These are phyloP conservation scores for Sciurus vulgaris DNA, from an alignment of 2,797 vertebrate genomes.

Conservation along the genomic window DNA sequence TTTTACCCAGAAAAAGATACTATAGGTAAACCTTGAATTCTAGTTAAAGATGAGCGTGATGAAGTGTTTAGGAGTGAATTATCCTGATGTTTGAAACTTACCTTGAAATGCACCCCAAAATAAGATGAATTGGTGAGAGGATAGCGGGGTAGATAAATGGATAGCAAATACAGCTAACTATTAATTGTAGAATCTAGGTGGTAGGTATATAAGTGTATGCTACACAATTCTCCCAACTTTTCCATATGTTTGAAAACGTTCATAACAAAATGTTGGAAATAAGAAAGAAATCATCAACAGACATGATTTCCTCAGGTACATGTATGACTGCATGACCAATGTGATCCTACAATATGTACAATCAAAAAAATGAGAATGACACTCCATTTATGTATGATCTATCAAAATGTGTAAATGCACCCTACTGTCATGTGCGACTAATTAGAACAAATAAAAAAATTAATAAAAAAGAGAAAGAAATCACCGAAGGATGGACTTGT, in stretches of 20 bases:
- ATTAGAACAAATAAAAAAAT: too few relatives aligned
- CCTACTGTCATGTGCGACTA: too few relatives aligned
- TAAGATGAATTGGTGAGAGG: background rate
- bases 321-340: too few relatives aligned
- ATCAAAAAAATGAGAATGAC: too few relatives aligned
- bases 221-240: slow-evolving; percentile 5
- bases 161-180: background rate
- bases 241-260: slow-evolving; percentile 47
- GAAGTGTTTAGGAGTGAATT: slow-evolving; percentile 30
- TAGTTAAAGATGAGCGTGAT: slow-evolving; percentile 46
- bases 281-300: background rate
- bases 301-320: too few relatives aligned
- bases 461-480: background rate
- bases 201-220: background rate
- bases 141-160: background rate
- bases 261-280: slow-evolving; percentile 23
- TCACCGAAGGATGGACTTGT: background rate
- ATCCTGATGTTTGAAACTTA: slow-evolving; percentile 7
- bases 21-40: slow-evolving; percentile 51
- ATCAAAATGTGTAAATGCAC: too few relatives aligned
- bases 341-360: too few relatives aligned
- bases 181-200: background rate
- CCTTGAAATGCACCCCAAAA: slow-evolving; percentile 31
- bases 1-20: slow-evolving; percentile 25
- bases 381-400: too few relatives aligned